Evolutionary conservation across 1,140 invertebrate species (phyloP), one percentile per base, ranked within the genome.

Genomic region (Aradophagus sp.): DNA sequence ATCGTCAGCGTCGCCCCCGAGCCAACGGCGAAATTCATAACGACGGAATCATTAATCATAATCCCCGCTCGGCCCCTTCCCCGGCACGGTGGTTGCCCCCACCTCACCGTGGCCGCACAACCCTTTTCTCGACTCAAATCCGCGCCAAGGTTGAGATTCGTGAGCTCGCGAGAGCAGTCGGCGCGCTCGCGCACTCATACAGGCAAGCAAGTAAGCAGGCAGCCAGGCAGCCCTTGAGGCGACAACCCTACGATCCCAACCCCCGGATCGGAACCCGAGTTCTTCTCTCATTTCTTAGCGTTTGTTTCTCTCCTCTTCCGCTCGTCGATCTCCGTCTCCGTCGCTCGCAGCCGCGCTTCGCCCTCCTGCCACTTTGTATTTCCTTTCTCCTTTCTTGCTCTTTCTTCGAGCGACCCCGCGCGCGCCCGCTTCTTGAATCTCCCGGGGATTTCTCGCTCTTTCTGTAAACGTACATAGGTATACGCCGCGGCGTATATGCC

Each of bases 81-180:
- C 11, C n/a, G 16, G 5, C 11, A n/a, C n/a, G n/a, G n/a, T n/a
- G n/a, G n/a, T n/a, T n/a, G n/a, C n/a, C n/a, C n/a, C n/a, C n/a
- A n/a, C n/a, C n/a, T n/a, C n/a, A n/a, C n/a, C n/a, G n/a, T n/a
- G n/a, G n/a, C n/a, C n/a, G n/a, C n/a, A n/a, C 81, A 84, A 85
- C 81, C 80, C 82, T 83, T 85, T 77, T 83, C 77, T 77, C 79
- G 74, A 79, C 81, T 85, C 77, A 79, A 83, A 81, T 79, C 79
- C 74, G 78, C 83, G 81, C 82, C 81, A 83, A 61, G 80, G 75
- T 81, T 79, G 77, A 81, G 78, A 81, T 82, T 81, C 80, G 48
- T n/a, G n/a, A n/a, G n/a, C n/a, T n/a, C n/a, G n/a, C 42, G 35
- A 47, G 26, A 26, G 38, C 31, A 53, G 47, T 44, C 44, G 38